These are phyloP conservation scores for Punctoribates punctum DNA, from an alignment of 2,888 invertebrate species.

Conservation along the genomic window DNA sequence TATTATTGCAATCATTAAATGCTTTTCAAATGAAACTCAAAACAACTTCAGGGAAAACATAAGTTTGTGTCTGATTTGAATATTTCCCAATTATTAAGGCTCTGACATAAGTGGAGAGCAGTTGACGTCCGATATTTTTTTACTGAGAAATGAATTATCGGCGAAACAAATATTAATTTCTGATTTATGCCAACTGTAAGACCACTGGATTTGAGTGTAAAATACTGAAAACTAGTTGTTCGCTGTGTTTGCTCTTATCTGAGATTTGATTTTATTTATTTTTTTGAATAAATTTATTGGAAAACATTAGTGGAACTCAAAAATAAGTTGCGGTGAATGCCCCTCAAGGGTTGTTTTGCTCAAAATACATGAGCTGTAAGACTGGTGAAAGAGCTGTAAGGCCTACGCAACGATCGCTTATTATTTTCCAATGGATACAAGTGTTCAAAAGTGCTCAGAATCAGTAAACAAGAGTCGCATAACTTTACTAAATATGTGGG, in stretches of 20 bases:
- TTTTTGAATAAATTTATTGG: not conserved
- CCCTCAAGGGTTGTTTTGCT: slow-evolving; percentile 38
- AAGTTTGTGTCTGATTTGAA: not conserved
- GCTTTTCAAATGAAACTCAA: slow-evolving; percentile 14
- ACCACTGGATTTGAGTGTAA: too few relatives aligned
- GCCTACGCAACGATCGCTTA: not conserved
- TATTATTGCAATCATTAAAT: not conserved
- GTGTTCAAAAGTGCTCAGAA: not conserved
- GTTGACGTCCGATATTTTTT: too few relatives aligned
- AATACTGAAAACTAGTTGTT: slow-evolving; percentile 2
- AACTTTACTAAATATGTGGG: slow-evolving; percentile 22
- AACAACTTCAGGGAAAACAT: not conserved
- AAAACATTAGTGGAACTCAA: not conserved
- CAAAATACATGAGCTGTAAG: slow-evolving; percentile 8
- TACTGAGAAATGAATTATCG: too few relatives aligned
- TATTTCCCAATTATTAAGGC: slow-evolving; percentile 1
- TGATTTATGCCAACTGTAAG: too few relatives aligned
- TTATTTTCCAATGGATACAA: too few relatives aligned
- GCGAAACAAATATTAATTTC: too few relatives aligned
- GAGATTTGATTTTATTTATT: too few relatives aligned
- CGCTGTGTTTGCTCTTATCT: not conserved
- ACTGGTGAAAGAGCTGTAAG: not conserved
- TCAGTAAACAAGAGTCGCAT: slow-evolving; percentile 17
- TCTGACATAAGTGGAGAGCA: not conserved
- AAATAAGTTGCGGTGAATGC: slow-evolving; percentile 34